Evolutionary conservation across 2,888 invertebrate species (phyloP).

Genomic region (Electrophaes corylata): DNA sequence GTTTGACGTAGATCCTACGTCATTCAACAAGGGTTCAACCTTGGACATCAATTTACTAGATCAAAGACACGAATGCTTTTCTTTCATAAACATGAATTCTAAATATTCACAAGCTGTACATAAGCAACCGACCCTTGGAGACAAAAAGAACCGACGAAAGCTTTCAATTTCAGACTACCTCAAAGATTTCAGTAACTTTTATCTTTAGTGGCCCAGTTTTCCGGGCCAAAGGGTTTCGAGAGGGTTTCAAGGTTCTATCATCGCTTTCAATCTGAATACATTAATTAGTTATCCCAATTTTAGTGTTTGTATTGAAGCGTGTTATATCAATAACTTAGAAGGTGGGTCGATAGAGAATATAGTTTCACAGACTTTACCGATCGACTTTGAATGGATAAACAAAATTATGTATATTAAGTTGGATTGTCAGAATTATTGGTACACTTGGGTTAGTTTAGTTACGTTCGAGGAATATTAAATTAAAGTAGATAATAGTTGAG

Average conservation of each 20-base stretch:
- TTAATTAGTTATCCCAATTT: slow-evolving; percentile 26
- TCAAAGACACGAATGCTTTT: slow-evolving; percentile 14
- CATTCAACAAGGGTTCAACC: neutral
- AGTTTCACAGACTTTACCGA: slow-evolving; percentile 7
- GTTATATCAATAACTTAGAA: slow-evolving; percentile 13
- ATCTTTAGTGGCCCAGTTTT: slow-evolving; percentile 18
- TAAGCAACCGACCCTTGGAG: slow-evolving; percentile 13
- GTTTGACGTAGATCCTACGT: neutral
- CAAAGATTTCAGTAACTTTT: slow-evolving; percentile 21
- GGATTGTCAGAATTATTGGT: slow-evolving; percentile 8
- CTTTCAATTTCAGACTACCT: slow-evolving; percentile 19
- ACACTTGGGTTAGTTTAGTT: slow-evolving; percentile 4
- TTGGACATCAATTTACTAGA: slow-evolving; percentile 11
- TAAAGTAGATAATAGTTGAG: neutral
- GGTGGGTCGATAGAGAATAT: neutral
- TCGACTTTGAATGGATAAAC: slow-evolving; percentile 10
- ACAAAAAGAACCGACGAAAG: slow-evolving; percentile 19
- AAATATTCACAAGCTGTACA: slow-evolving; percentile 19
- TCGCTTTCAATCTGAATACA: slow-evolving; percentile 22
- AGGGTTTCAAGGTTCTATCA: slow-evolving; percentile 11
- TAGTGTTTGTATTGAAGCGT: slow-evolving; percentile 20
- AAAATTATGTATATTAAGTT: slow-evolving; percentile 16
- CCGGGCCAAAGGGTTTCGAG: slow-evolving; percentile 18
- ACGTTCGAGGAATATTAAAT: neutral
- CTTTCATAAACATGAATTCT: slow-evolving; percentile 14